Percentiles rank a stretch among this genome's conserved stretches.
Evolutionary conservation across 2,888 invertebrate species (phyloP).

Genomic region (Allolobophora icterica): DNA sequence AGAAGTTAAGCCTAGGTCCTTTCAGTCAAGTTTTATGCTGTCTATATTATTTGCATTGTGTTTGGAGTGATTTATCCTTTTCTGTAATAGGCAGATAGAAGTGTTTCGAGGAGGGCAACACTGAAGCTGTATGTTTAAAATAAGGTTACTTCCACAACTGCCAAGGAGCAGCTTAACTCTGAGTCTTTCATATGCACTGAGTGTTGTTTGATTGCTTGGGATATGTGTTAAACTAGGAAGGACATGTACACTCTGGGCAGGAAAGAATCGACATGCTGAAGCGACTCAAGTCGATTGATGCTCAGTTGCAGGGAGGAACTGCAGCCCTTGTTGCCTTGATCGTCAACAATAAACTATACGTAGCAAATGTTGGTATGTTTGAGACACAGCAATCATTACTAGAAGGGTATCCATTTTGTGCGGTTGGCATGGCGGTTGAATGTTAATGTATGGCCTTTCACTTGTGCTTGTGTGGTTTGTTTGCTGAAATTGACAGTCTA

Average conservation of each 20-base stretch:
- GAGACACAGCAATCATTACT: not conserved
- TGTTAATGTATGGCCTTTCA: not conserved
- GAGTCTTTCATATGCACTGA: not conserved
- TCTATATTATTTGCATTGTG: not conserved
- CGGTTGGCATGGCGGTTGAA: not conserved
- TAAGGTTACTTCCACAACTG: no score
- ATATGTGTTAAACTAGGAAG: not conserved
- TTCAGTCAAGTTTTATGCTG: not conserved
- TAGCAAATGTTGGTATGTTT: constrained; percentile 81
- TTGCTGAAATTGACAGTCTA: no score
- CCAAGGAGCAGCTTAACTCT: no score
- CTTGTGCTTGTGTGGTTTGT: not conserved
- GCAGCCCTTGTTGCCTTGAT: constrained; percentile 83
- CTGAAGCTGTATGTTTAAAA: no score
- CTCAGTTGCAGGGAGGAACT: constrained; percentile 81
- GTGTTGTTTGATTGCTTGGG: not conserved
- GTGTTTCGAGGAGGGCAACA: no score
- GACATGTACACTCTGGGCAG: constrained; percentile 19
- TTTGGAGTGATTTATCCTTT: not conserved
- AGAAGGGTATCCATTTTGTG: not conserved
- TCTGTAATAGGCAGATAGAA: no score
- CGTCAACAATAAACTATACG: constrained; percentile 78
- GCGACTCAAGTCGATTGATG: constrained; percentile 77
- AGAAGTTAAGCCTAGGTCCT: not conserved
- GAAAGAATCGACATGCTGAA: constrained; percentile 72